Conservation (phyloP, 2,797 vertebrate species). For the Furcifer pardalis region DNA sequence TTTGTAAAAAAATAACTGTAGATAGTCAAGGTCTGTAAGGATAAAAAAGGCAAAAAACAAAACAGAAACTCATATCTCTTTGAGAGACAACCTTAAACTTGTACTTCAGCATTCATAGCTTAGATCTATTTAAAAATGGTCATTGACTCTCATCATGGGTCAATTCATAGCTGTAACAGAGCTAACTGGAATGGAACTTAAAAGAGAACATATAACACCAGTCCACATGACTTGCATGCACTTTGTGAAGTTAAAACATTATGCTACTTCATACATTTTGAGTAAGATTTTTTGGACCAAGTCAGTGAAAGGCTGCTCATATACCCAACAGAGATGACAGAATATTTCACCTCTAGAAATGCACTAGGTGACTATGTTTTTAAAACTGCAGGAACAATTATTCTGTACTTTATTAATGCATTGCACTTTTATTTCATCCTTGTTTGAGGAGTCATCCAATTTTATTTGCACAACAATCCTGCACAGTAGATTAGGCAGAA, state of each 20-base stretch:
- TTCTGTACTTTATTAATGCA: background rate
- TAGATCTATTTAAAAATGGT: background rate
- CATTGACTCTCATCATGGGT: background rate
- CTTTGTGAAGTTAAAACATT: background rate
- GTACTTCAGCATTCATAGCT: background rate
- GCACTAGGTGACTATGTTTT: background rate
- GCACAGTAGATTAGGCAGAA: background rate
- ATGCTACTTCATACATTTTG: background rate
- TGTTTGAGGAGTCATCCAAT: background rate
- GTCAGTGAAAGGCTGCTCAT: background rate
- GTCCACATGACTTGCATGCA: background rate
- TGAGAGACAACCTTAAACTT: constrained; percentile 3
- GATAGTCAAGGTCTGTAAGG: background rate
- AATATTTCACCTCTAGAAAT: background rate
- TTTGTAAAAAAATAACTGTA: background rate
- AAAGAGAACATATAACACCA: background rate
- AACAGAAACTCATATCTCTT: background rate
- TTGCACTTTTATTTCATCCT: background rate
- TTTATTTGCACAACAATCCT: background rate
- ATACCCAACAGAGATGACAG: background rate
- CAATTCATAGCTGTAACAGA: background rate
- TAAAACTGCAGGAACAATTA: background rate
- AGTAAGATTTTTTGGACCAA: background rate
- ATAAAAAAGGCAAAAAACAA: background rate
- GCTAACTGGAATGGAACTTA: background rate